phyloP scores from a whole-genome alignment of 2,888 invertebrate genomes.

The Eupeodes luniger region DNA sequence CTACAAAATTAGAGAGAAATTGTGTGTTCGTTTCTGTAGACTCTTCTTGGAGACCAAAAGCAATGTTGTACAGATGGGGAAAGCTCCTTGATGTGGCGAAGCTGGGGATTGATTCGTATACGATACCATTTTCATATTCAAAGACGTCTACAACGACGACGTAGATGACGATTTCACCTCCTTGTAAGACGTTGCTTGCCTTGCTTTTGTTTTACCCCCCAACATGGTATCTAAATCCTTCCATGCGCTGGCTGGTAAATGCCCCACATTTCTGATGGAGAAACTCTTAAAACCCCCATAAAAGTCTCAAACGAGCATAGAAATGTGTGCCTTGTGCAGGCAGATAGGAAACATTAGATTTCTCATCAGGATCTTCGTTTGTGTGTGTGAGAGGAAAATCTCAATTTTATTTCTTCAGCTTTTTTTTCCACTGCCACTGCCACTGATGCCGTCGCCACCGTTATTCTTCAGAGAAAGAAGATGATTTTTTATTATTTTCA shows the following conservation, averaged over 20 bases:
- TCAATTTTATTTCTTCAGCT: slow-evolving; percentile 67
- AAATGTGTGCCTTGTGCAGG: slow-evolving; percentile 43
- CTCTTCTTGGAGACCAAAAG: slow-evolving; percentile 31
- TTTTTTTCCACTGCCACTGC: slow-evolving; percentile 12
- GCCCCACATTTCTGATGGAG: slow-evolving; percentile 69
- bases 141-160: slow-evolving; percentile 26
- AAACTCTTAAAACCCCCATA: slow-evolving; percentile 47
- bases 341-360: slow-evolving; percentile 36
- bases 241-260: slow-evolving; percentile 15
- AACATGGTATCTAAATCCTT: no score
- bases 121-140: slow-evolving; percentile 41
- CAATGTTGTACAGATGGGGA: slow-evolving; percentile 49
- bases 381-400: slow-evolving; percentile 61
- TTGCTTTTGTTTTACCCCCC: not conserved
- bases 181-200: slow-evolving; percentile 66
- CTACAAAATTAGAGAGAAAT: slow-evolving; percentile 64
- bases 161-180: slow-evolving; percentile 27
- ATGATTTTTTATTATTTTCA: slow-evolving; percentile 50
- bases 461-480: slow-evolving; percentile 46
- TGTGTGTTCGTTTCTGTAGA: slow-evolving; percentile 20
- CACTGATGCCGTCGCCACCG: not conserved
- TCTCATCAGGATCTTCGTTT: slow-evolving; percentile 29
- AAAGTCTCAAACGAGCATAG: slow-evolving; percentile 51
- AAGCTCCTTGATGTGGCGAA: slow-evolving; percentile 36
- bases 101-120: slow-evolving; percentile 21